Conservation (phyloP, 2,797 vertebrate genomes). For the Semotilus atromaculatus region DNA sequence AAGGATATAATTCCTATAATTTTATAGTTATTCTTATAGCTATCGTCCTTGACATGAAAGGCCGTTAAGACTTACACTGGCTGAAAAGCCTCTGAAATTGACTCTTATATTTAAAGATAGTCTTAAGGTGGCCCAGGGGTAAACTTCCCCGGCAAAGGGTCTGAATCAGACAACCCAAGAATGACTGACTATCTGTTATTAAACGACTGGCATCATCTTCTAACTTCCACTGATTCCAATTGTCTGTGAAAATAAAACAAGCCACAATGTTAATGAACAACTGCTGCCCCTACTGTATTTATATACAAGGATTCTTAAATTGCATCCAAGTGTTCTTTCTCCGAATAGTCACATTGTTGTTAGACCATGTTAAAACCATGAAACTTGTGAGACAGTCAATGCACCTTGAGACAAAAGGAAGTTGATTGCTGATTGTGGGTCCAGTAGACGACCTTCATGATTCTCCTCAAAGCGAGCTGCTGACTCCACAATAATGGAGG, state of each 20-base stretch:
- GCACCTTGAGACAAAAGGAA: constrained; percentile 69
- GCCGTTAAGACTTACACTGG: constrained; percentile 67
- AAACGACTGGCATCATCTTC: constrained; percentile 62
- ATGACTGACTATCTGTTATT: constrained; percentile 55
- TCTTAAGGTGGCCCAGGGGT: constrained; percentile 65
- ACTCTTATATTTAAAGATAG: constrained; percentile 63
- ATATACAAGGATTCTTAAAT: neutral
- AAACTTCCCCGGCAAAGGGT: constrained; percentile 70
- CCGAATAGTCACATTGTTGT: neutral
- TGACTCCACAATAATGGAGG: constrained; percentile 71
- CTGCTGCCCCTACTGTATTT: neutral
- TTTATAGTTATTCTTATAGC: neutral
- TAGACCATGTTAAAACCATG: neutral
- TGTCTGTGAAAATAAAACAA: constrained; percentile 55
- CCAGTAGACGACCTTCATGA: constrained; percentile 63
- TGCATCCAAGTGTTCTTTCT: neutral
- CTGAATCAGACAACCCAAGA: constrained; percentile 61
- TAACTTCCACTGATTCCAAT: constrained; percentile 63
- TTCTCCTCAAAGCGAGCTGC: constrained; percentile 59
- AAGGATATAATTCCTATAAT: too few relatives aligned
- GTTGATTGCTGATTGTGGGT: constrained; percentile 70
- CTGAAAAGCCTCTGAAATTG: constrained; percentile 69
- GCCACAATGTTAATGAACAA: neutral
- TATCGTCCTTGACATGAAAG: neutral
- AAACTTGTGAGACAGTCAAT: neutral